A percentile compares a stretch with the other conserved stretches of the same genome.
These are phyloP conservation scores for Calameuta pallipes DNA, from an alignment of 2,888 invertebrate genomes.

Conservation along the genomic window DNA sequence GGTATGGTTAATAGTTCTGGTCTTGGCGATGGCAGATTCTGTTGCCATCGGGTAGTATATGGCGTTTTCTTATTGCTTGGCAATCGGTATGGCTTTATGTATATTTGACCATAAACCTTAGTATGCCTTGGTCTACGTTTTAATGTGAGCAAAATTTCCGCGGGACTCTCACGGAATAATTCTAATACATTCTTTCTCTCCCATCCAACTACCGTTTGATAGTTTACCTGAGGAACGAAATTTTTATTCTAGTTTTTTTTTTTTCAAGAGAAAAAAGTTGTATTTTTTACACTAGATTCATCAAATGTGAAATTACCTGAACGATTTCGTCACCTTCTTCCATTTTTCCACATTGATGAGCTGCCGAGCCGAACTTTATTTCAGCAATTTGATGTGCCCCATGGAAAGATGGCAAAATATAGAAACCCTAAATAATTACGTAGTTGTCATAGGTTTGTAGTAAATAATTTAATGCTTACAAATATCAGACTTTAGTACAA, in stretches of 20 bases:
- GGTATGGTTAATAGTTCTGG: constrained; percentile 73
- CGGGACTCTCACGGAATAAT: constrained; percentile 79
- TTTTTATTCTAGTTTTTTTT: constrained; percentile 6
- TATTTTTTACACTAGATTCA: background rate
- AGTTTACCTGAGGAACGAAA: constrained; percentile 71
- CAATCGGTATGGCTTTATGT: constrained; percentile 78
- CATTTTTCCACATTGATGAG: constrained; percentile 91
- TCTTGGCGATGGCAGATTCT: constrained; percentile 76
- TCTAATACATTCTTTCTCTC: constrained; percentile 81
- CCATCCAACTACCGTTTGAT: constrained; percentile 84
- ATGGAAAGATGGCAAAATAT: constrained; percentile 87
- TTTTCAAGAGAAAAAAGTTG: background rate
- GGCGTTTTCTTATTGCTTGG: constrained; percentile 78
- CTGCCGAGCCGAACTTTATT: constrained; percentile 91
- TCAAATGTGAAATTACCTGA: constrained; percentile 71
- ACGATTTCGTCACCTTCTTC: constrained; percentile 97
- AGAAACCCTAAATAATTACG: constrained; percentile 76
- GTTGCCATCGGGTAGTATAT: constrained; percentile 74
- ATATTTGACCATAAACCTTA: constrained; percentile 81
- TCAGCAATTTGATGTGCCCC: constrained; percentile 85
- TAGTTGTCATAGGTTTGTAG: background rate
- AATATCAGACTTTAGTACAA: background rate
- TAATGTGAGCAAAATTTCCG: constrained; percentile 83
- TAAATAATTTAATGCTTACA: background rate
- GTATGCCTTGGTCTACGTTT: constrained; percentile 87